Base-by-base conservation (phyloP, 1,140 invertebrate genomes). In the Aphaenogaster ashmeadi region DNA sequence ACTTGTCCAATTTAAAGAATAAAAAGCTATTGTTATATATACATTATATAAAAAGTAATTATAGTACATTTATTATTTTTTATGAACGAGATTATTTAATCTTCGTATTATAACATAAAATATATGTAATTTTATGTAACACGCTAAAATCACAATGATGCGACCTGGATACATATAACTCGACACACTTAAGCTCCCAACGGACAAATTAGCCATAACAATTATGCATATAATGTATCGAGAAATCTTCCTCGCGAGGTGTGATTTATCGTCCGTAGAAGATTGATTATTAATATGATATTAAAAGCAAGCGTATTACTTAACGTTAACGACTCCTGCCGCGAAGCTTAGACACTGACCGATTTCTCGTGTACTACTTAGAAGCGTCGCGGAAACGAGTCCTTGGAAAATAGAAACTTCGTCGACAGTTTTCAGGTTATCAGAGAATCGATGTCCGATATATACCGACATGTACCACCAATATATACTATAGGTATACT, bases 331-430 rank as follows among this genome's bases (percentile, higher is more conserved):
- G 41, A 27, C 33, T 58, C 33, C 67, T 47, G n/a, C n/a, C 15
- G 67, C 8, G 21, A 33, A 83, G 69, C 52, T 72, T 74, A 47
- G 67, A 71, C 27, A 47, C 52, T 47, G 54, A 74, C 52, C 69
- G 69, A 75, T 75, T 75, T 84, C 80, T 60, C 54, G 52, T 58
- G 80, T 72, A 58, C 80, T 18, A 83, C 80, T 83, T 74, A 74
- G 52, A 72, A 74, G 21, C 50, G 38, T 72, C 52, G 66, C 54
- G 52, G 18, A 58, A 60, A 58, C 38, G 41, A 83, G 11, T 83
- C 69, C 80, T 74, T 47, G 67, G 54, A 74, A 11, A 50, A 38
- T 74, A 41, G 80, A 72, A 60, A 36, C 44, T 60, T 62, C n/a
- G 41, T 21, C 69, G 11, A 44, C 18, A 27, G 9, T 33, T 64